These are phyloP conservation scores for Drosophila prolongata DNA, from an alignment of 2,888 invertebrate genomes.

Conservation along the genomic window DNA sequence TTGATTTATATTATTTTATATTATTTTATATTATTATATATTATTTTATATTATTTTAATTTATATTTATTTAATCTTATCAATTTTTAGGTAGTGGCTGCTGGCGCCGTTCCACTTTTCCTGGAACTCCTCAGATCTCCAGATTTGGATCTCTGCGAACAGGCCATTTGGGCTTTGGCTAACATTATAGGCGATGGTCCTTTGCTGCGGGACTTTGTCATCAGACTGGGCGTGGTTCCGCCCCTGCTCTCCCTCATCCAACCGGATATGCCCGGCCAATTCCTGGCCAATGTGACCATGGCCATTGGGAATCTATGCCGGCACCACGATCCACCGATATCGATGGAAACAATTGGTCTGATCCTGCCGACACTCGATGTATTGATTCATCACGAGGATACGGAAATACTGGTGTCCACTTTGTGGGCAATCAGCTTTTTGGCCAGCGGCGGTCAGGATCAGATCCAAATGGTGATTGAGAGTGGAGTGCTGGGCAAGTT, in stretches of 20 bases:
- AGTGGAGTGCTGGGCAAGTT: not conserved
- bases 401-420: not conserved
- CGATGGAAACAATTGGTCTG: not conserved
- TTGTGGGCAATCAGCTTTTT: not conserved
- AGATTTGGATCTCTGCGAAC: not conserved
- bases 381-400: not conserved
- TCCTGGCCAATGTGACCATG: not conserved
- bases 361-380: not conserved
- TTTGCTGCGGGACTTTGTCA: not conserved
- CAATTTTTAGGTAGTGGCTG: not conserved
- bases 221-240: not conserved
- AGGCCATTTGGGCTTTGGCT: not conserved
- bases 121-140: not conserved
- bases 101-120: not conserved
- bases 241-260: not conserved
- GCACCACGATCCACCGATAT: not conserved
- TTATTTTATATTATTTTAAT: not conserved
- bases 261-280: not conserved
- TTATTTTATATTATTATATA: not conserved
- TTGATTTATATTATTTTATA: not conserved
- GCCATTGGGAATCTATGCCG: not conserved
- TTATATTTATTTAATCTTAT: not conserved
- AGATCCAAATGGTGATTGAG: not conserved
- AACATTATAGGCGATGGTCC: conserved; percentile 1
- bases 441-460: not conserved